Percentiles rank a stretch among this genome's conserved stretches.
Evolutionary conservation across 2,888 invertebrate species (phyloP).

Genomic region (Himalopsyche anomala): DNA sequence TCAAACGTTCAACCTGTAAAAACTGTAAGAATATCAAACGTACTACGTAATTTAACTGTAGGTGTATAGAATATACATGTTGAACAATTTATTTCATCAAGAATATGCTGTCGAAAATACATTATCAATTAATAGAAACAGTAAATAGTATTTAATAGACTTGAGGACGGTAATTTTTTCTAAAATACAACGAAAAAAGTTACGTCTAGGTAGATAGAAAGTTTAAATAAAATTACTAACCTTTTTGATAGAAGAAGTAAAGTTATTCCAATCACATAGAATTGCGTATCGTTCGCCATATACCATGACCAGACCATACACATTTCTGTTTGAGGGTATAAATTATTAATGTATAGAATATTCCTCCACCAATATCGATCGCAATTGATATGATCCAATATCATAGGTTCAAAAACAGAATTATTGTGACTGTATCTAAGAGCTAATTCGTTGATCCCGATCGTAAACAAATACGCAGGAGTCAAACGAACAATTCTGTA

Average conservation of each 20-base stretch:
- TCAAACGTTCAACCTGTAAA: background rate
- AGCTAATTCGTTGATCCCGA: slow-evolving; percentile 84
- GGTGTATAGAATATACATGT: no score
- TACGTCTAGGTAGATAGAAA: background rate
- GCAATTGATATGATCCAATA: slow-evolving; percentile 84
- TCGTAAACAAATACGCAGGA: slow-evolving; percentile 88
- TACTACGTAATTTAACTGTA: background rate
- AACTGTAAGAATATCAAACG: background rate
- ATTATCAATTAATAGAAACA: no score
- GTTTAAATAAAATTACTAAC: slow-evolving; percentile 72
- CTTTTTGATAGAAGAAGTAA: slow-evolving; percentile 81
- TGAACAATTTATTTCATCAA: no score
- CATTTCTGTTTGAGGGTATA: slow-evolving; percentile 85
- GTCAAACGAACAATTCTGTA: slow-evolving; percentile 86
- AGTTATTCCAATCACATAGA: slow-evolving; percentile 83
- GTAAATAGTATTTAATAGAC: no score
- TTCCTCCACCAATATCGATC: slow-evolving; percentile 90
- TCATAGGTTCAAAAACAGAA: slow-evolving; percentile 85
- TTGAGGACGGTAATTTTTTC: no score
- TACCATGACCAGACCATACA: slow-evolving; percentile 92
- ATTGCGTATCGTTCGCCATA: slow-evolving; percentile 88
- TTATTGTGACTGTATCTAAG: slow-evolving; percentile 83
- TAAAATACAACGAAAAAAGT: no score
- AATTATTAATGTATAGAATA: slow-evolving; percentile 88
- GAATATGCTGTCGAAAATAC: no score